Evolutionary conservation across 2,888 invertebrate genomes (phyloP).

Genomic region (Drosophila melanocephala): DNA sequence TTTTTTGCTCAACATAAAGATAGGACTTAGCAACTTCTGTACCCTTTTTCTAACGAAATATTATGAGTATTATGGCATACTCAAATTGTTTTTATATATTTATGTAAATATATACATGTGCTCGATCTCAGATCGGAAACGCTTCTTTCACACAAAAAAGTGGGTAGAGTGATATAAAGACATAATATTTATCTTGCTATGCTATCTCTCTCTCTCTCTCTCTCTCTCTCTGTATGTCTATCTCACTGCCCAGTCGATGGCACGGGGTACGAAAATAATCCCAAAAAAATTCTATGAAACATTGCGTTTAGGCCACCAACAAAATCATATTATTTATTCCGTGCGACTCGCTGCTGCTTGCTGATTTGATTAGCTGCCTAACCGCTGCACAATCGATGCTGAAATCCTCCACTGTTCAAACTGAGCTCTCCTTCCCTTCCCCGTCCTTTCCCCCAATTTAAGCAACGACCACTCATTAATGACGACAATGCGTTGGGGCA

Average conservation of each 20-base stretch:
- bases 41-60: neutral
- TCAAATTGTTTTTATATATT: too few relatives aligned
- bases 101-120: too few relatives aligned
- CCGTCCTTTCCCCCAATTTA: neutral
- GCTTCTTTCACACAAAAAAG: neutral
- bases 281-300: constrained; percentile 17
- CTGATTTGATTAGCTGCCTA: constrained; percentile 72
- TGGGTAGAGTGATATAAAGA: neutral
- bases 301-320: constrained; percentile 27
- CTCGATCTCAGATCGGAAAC: neutral
- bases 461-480: constrained; percentile 18
- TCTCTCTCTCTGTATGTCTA: too few relatives aligned
- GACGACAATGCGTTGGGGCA: constrained; percentile 4
- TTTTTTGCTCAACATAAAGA: neutral
- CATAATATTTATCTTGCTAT: constrained; percentile 1
- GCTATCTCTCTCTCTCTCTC: too few relatives aligned
- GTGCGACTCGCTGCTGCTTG: constrained; percentile 50
- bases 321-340: constrained; percentile 32
- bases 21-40: neutral
- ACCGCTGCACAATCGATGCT: constrained; percentile 21
- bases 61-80: too few relatives aligned
- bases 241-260: constrained; percentile 5
- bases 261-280: constrained; percentile 28
- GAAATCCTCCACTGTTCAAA: neutral
- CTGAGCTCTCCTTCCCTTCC: neutral